These are phyloP conservation scores for Xestia c-nigrum DNA, from an alignment of 2,888 invertebrate genomes.

Conservation along the genomic window DNA sequence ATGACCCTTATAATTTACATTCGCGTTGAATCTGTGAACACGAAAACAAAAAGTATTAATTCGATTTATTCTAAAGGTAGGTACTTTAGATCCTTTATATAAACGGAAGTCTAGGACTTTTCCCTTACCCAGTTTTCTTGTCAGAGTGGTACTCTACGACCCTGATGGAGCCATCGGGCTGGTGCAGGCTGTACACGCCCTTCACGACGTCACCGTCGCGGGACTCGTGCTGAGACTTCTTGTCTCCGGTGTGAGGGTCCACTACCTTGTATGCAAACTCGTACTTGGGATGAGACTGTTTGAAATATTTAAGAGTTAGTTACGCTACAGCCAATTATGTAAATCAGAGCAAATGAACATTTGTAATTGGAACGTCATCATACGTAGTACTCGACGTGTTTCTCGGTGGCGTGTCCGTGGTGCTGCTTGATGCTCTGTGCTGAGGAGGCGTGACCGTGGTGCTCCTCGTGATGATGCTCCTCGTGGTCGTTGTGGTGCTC, in stretches of 20 bases:
- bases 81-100: too few species aligned
- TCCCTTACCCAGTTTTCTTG: conserved; percentile 70
- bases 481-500: conserved; percentile 27
- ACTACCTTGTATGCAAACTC: conserved; percentile 85
- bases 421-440: conserved; percentile 71
- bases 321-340: background rate
- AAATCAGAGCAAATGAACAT: background rate
- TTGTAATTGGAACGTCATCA: background rate
- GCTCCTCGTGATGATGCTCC: conserved; percentile 37
- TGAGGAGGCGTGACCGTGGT: conserved; percentile 58
- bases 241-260: conserved; percentile 88
- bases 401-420: conserved; percentile 63
- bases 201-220: conserved; percentile 90
- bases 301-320: background rate
- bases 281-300: conserved; percentile 83
- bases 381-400: conserved; percentile 71
- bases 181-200: conserved; percentile 89
- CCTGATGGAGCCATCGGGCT: conserved; percentile 83
- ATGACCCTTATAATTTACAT: conserved; percentile 65
- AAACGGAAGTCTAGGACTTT: background rate
- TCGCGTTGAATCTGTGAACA: conserved; percentile 62
- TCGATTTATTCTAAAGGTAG: too few species aligned
- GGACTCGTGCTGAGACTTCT: conserved; percentile 87
- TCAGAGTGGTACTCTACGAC: conserved; percentile 87
- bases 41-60: background rate